Evolutionary conservation across 35 echinoderm and acorn worm species (phyloP).

Genomic region (Patiria miniata): DNA sequence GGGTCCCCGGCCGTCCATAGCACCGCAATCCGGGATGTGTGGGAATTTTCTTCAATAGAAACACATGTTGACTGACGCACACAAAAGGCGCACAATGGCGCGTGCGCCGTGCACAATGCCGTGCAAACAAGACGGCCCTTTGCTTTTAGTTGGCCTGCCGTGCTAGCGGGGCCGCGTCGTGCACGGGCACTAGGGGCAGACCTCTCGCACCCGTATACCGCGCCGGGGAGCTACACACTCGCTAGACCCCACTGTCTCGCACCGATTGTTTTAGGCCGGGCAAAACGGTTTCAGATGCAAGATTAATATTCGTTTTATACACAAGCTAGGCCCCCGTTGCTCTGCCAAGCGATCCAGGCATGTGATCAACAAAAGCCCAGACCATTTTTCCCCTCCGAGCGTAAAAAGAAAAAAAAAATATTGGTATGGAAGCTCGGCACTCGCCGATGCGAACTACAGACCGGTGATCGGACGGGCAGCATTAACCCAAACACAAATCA

Average conservation of each 20-base stretch:
- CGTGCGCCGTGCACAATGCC: conserved; percentile 6
- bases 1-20: background rate
- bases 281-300: conserved; percentile 18
- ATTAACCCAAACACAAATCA: background rate
- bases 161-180: background rate
- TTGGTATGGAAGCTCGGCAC: too few relatives aligned
- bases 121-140: conserved; percentile 5
- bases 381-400: conserved; percentile 13
- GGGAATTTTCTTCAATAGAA: conserved; percentile 29
- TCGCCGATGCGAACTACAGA: background rate
- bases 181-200: background rate
- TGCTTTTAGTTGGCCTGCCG: conserved; percentile 12
- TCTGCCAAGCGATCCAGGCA: conserved; percentile 14
- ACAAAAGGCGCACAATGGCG: conserved; percentile 24
- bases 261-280: conserved; percentile 24
- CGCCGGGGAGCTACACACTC: background rate
- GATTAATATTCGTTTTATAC: conserved; percentile 27
- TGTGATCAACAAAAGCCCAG: conserved; percentile 3
- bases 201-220: background rate
- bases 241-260: conserved; percentile 6
- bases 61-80: conserved; percentile 30
- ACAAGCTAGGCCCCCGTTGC: conserved; percentile 20
- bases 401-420: background rate
- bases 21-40: conserved; percentile 23
- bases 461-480: conserved; percentile 1